Percentiles rank a stretch among this genome's conserved stretches.
Evolutionary conservation across 2,888 invertebrate genomes (phyloP).

Genomic region (Lathronympha strigana): DNA sequence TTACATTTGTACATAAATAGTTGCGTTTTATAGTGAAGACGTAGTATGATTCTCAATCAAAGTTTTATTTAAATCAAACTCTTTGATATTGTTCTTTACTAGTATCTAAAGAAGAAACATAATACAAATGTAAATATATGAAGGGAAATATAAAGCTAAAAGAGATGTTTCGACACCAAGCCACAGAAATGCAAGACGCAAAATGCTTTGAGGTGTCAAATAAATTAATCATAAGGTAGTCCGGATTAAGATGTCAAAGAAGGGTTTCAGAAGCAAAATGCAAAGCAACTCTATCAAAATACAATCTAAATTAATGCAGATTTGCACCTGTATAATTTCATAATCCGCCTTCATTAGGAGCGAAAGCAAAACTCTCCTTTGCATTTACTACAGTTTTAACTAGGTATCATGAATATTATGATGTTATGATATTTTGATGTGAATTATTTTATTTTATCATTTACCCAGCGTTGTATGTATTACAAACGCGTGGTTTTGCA

Average conservation of each 20-base stretch:
- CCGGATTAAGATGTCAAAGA: background rate
- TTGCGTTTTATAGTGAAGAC: too few relatives aligned
- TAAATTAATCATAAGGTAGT: background rate
- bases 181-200: too few relatives aligned
- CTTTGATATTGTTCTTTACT: too few relatives aligned
- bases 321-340: conserved; percentile 19
- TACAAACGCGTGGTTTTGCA: background rate
- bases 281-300: conserved; percentile 16
- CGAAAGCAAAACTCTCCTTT: background rate
- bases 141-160: too few relatives aligned
- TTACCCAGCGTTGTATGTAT: too few relatives aligned
- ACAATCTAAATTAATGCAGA: conserved; percentile 19
- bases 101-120: too few relatives aligned
- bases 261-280: conserved; percentile 1
- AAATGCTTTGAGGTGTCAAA: background rate
- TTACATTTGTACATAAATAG: too few relatives aligned
- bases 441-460: too few relatives aligned
- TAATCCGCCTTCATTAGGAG: conserved; percentile 26
- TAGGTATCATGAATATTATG: conserved; percentile 25
- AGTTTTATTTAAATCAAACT: too few relatives aligned
- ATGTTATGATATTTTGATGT: conserved; percentile 19
- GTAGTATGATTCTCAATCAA: too few relatives aligned
- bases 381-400: conserved; percentile 13
- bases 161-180: too few relatives aligned
- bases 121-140: too few relatives aligned